Conservation (phyloP, 1,140 invertebrate species). For the Hylaeus anthracinus region DNA sequence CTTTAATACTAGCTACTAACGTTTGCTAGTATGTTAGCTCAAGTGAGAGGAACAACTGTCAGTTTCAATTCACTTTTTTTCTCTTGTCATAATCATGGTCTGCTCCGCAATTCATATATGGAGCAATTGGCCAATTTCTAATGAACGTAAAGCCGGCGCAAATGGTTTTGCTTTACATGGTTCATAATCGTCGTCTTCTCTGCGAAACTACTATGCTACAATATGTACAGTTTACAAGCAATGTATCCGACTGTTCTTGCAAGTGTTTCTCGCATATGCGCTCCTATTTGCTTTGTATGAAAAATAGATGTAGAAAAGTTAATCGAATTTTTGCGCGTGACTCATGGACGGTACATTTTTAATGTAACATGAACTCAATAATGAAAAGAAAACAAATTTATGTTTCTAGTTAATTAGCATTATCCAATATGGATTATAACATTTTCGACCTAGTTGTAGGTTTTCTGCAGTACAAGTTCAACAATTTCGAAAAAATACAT, state of each 20-base stretch:
- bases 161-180: constrained; percentile 19
- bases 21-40: constrained; percentile 56
- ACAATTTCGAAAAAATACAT: no score
- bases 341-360: constrained; percentile 52
- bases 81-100: constrained; percentile 39
- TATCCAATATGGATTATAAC: no score
- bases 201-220: constrained; percentile 68
- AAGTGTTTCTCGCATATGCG: constrained; percentile 41
- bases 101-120: constrained; percentile 35
- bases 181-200: constrained; percentile 41
- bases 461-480: no score
- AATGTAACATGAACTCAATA: constrained; percentile 30
- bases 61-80: constrained; percentile 43
- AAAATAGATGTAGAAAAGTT: constrained; percentile 36
- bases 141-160: constrained; percentile 36
- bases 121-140: constrained; percentile 57
- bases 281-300: constrained; percentile 26
- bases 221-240: constrained; percentile 67
- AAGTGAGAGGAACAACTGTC: constrained; percentile 63
- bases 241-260: constrained; percentile 64
- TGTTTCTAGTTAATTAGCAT: no score
- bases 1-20: constrained; percentile 50
- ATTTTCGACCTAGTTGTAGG: no score
- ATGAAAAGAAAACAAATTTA: background rate
- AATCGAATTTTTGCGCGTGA: constrained; percentile 22